Percentiles rank a stretch among this genome's conserved stretches.
Evolutionary conservation across 1,140 invertebrate genomes (phyloP).

Genomic region (Gonatopus flavifemur): DNA sequence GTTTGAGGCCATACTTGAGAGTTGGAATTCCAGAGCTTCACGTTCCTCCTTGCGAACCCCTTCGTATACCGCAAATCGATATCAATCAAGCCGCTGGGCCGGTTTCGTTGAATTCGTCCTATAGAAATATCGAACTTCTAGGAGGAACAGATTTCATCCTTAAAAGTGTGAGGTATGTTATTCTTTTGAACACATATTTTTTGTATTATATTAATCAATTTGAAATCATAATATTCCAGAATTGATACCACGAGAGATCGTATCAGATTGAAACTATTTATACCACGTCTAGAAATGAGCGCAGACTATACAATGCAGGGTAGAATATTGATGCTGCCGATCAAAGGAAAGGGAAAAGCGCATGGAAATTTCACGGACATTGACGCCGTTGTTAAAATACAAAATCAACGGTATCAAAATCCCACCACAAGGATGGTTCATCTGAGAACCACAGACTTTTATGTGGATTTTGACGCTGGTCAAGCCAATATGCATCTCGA

Average conservation of each 20-base stretch:
- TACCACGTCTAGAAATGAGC: constrained; percentile 61
- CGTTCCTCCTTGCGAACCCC: constrained; percentile 67
- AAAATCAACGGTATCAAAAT: constrained; percentile 59
- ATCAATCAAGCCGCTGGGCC: constrained; percentile 64
- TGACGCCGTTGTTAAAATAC: constrained; percentile 61
- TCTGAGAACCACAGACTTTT: constrained; percentile 65
- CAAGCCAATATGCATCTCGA: constrained; percentile 64
- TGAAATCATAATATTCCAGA: constrained; percentile 31
- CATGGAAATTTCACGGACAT: constrained; percentile 66
- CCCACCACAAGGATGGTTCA: constrained; percentile 50
- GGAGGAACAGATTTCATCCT: constrained; percentile 63
- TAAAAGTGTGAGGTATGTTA: constrained; percentile 63
- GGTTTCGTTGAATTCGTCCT: constrained; percentile 63
- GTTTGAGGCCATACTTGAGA: constrained; percentile 56
- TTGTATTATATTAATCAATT: not conserved
- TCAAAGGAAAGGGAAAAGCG: constrained; percentile 61
- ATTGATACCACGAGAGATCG: constrained; percentile 59
- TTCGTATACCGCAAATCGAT: constrained; percentile 62
- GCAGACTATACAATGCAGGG: constrained; percentile 63
- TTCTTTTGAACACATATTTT: constrained; percentile 1
- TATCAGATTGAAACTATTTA: constrained; percentile 57
- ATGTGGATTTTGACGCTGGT: constrained; percentile 65
- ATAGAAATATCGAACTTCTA: constrained; percentile 62
- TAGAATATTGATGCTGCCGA: constrained; percentile 65
- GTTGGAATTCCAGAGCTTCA: constrained; percentile 63